Percentiles rank a stretch among this genome's conserved stretches.
These are phyloP conservation scores for Enteromius mattozi DNA, from an alignment of 2,797 vertebrate species.

Conservation along the genomic window DNA sequence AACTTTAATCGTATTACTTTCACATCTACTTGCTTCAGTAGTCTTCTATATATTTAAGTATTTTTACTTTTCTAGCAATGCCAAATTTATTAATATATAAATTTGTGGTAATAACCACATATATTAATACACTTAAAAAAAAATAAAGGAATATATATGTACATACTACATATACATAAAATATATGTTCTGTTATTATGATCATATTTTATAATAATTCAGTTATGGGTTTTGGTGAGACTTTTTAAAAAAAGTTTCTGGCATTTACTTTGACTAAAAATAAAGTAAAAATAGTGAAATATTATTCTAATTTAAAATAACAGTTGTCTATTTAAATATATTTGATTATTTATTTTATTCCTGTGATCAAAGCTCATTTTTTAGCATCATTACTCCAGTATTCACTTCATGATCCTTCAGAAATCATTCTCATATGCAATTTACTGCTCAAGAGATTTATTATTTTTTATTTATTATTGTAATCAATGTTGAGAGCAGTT, in stretches of 20 bases:
- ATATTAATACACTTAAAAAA: background rate
- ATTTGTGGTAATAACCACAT: background rate
- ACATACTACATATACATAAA: too few relatives aligned
- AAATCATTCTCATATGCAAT: too few relatives aligned
- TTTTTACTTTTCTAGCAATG: too few relatives aligned
- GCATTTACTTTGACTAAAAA: background rate
- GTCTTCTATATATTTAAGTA: background rate
- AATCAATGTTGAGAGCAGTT: too few relatives aligned
- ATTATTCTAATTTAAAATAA: background rate
- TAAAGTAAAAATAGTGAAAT: background rate
- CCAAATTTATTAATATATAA: background rate
- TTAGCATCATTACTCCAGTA: background rate
- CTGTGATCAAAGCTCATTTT: background rate
- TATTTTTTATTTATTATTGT: too few relatives aligned
- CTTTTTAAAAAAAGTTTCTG: background rate
- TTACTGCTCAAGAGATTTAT: too few relatives aligned
- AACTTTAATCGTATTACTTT: conserved; percentile 7
- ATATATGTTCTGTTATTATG: background rate
- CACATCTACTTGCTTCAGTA: background rate
- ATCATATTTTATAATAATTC: background rate
- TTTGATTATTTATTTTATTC: background rate
- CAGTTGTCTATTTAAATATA: background rate
- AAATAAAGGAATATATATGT: too few relatives aligned
- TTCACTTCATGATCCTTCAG: too few relatives aligned
- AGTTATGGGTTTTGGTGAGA: background rate